Evolutionary conservation across 2,797 vertebrate genomes (phyloP), one percentile per base, ranked within the genome.

Genomic region (Oreochromis mossambicus): DNA sequence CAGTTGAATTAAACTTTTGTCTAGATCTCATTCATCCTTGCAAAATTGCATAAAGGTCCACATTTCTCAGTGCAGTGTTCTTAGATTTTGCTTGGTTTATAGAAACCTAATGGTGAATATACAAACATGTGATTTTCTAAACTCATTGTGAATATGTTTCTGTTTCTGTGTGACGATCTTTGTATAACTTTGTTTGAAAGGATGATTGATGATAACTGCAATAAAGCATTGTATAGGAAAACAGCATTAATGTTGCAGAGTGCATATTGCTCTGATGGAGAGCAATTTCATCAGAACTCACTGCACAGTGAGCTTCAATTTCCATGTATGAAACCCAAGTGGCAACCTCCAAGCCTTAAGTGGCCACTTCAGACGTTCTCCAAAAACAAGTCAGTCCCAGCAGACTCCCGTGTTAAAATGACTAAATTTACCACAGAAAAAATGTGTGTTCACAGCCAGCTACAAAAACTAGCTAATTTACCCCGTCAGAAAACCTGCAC

Each of bases 1-100:
- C 90, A 87, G 92, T 91, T 70, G 83, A 77, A 82, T 79, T 58
- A 68, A 92, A 82, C 83, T 86, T 88, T 92, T 88, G 79, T 87
- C 78, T 87, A 6, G 14, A 36, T 84, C 78, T 58, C 54, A 46
- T 79, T 86, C 19, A 13, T 24, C 50, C 51, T 68, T 41, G 78
- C 70, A 55, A 86, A 58, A 84, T 77, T 54, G 54, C 58, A 29
- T 85, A 80, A 12, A 12, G 7, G 52, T 29, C 21, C 38, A 24
- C 61, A 36, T 83, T 54, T 73, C 66, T 46, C 58, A 26, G 34
- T 77, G n/a, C n/a, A 83, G 11, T 1, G 43, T 17, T 34, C 19
- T 63, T 77, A 32, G 54, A 80, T 85, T 58, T 50, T 73, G 73
- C 11, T n/a, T 19, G 19, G 15, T 24, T 21, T n/a, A 32, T 75